Percentiles rank a stretch among this genome's conserved stretches.
Evolutionary conservation across 2,113 vertebrate species (phyloP).

Genomic region (Antidorcas marsupialis): DNA sequence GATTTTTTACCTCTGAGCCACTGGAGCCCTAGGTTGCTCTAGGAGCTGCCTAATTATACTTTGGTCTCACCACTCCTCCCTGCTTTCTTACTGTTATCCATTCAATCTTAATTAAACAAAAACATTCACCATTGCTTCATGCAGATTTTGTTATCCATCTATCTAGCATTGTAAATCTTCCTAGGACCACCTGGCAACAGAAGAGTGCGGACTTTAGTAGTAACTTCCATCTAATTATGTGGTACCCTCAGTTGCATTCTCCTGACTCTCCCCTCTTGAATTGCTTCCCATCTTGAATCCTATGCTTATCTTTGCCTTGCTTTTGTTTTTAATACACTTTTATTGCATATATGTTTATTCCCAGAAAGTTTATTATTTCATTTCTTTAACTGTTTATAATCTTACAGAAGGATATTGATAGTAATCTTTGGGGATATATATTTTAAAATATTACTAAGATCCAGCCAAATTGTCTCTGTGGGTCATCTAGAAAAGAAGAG

Average conservation of each 20-base stretch:
- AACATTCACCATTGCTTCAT: neutral
- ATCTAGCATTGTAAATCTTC: neutral
- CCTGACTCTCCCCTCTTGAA: neutral
- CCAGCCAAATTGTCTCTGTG: neutral
- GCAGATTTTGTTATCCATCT: neutral
- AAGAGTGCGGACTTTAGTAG: neutral
- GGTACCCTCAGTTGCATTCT: neutral
- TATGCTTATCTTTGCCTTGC: neutral
- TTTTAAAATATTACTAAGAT: neutral
- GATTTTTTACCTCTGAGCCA: neutral
- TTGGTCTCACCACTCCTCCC: neutral
- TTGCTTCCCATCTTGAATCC: neutral
- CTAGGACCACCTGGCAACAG: neutral
- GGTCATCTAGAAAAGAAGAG: neutral
- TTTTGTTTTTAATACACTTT: neutral
- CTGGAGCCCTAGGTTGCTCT: neutral
- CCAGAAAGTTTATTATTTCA: neutral
- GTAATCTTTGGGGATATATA: neutral
- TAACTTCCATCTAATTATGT: neutral
- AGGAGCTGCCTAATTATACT: neutral
- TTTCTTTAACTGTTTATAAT: neutral
- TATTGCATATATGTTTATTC: neutral
- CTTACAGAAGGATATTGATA: neutral
- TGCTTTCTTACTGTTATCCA: neutral
- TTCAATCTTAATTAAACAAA: neutral